A percentile compares a stretch with the other conserved stretches of the same genome.
These are phyloP conservation scores for Steromphala cineraria DNA, from an alignment of 2,888 invertebrate genomes.

Conservation along the genomic window DNA sequence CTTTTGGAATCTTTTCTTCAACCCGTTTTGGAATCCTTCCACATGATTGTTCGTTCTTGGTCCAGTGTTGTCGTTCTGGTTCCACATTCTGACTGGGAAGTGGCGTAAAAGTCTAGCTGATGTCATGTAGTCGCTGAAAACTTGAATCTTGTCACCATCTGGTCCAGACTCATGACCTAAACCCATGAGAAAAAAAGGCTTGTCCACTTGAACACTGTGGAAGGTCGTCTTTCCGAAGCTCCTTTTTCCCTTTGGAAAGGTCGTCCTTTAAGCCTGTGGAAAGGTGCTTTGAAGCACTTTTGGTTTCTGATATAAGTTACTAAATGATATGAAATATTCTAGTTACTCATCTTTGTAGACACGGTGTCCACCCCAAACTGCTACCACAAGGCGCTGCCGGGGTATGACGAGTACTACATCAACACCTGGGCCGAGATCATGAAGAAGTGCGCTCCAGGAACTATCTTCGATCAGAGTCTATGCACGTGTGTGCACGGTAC, in stretches of 20 bases:
- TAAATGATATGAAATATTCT: too few species aligned
- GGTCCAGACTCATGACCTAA: background rate
- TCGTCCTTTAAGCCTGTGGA: too few species aligned
- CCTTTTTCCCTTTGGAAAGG: too few species aligned
- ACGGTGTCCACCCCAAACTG: background rate
- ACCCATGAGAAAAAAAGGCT: too few species aligned
- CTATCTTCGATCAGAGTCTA: background rate
- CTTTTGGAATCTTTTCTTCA: background rate
- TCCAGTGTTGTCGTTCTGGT: background rate
- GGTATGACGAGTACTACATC: background rate
- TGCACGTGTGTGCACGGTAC: slow-evolving; percentile 4
- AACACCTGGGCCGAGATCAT: background rate
- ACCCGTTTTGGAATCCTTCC: background rate
- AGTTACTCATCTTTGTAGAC: too few species aligned
- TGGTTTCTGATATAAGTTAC: too few species aligned
- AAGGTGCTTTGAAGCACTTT: too few species aligned
- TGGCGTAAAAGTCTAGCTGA: background rate
- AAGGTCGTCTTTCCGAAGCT: too few species aligned
- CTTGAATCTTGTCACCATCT: background rate
- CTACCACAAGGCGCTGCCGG: background rate
- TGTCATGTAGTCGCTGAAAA: background rate
- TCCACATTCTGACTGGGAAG: background rate
- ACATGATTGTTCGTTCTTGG: background rate
- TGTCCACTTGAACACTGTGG: too few species aligned
- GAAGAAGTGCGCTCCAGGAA: background rate